Evolutionary conservation across 2,888 invertebrate genomes (phyloP), one percentile per base, ranked within the genome.

Genomic region (Eupithecia subfuscata): DNA sequence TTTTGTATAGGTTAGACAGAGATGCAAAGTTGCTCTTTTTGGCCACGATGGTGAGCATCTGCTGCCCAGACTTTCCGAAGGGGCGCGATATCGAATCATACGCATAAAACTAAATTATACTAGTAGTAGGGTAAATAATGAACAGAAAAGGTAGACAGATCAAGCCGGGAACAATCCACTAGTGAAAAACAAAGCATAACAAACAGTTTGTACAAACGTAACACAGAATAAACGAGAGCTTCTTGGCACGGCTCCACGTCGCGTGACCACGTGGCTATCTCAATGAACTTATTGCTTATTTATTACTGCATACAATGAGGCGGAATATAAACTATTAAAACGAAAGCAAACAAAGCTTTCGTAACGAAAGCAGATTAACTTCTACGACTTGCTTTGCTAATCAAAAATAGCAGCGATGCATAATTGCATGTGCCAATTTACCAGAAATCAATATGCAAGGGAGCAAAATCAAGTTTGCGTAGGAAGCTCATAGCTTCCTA

Each of bases 201-300:
- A 7, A 56, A 56, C 64, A 69, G 65, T 45, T 18, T 25, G 52
- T 74, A 69, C 6, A 11, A 40, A 63, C 22, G 69, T 34, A 25
- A 3, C 63, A 64, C 9, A 64, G 34, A 25, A 37, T 37, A 64
- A 64, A 37, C 9, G 34, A 65, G 65, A 37, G 65, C 30, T 30
- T 63, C 63, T 71, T 71, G 71, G 71, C 71, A 65, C 34, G 9
- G 63, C 25, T 40, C 40, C 43, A 40, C 48, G 65, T 34, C 71
- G 64, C 30, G 64, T 25, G 64, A 71, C 16, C 74, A 71, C 63
- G 67, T 60, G 67, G 70, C 34, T 18, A 68, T 34, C 67, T 22
- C 56, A 48, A 37, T 60, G 25, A 70, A 70, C 67, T 70, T 74
- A 74, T 74, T 70, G 74, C 52, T 70, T 74, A 74, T 73, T 69